A percentile compares a stretch with the other conserved stretches of the same genome.
Conservation (phyloP, 1,140 invertebrate species). For the Drosophila grimshawi region DNA sequence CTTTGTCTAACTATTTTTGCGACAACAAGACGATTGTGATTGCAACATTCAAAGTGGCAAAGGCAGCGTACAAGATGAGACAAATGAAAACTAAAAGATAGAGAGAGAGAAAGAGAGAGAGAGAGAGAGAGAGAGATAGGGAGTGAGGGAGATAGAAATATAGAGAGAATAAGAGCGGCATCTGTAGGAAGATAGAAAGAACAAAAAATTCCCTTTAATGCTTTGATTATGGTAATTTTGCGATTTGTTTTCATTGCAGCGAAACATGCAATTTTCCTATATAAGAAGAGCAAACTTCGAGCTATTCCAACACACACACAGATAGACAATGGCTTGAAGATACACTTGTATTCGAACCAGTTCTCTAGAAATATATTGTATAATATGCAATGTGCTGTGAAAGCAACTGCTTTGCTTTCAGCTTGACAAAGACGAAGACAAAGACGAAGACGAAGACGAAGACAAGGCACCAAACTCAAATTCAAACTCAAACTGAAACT, state of each 20-base stretch:
- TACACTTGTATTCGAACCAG: conserved; percentile 11
- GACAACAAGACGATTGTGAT: conserved; percentile 28
- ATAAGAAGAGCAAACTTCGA: conserved; percentile 50
- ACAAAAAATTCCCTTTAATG: conserved; percentile 62
- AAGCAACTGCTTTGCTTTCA: conserved; percentile 50
- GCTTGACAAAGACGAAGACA: conserved; percentile 57
- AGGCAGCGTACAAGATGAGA: conserved; percentile 9
- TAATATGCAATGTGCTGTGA: conserved; percentile 27
- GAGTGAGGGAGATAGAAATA: not conserved
- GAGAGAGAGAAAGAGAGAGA: conserved; percentile 20
- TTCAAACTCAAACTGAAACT: not conserved
- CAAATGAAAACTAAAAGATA: not conserved
- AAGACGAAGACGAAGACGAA: conserved; percentile 47
- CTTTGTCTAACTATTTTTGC: conserved; percentile 22
- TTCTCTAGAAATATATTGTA: conserved; percentile 7
- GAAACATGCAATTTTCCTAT: conserved; percentile 74
- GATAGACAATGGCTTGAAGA: not conserved
- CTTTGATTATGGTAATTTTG: conserved; percentile 76
- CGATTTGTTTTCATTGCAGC: conserved; percentile 74
- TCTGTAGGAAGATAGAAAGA: conserved; percentile 28
- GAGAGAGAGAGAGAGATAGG: conserved; percentile 19
- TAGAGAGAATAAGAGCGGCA: conserved; percentile 9
- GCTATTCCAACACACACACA: conserved; percentile 20
- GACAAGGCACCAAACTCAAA: not conserved
- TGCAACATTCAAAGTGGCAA: conserved; percentile 16